A percentile compares a stretch with the other conserved stretches of the same genome.
These are phyloP conservation scores for Lagothrix lagotricha DNA, from an alignment of 2,797 vertebrate genomes.

Conservation along the genomic window DNA sequence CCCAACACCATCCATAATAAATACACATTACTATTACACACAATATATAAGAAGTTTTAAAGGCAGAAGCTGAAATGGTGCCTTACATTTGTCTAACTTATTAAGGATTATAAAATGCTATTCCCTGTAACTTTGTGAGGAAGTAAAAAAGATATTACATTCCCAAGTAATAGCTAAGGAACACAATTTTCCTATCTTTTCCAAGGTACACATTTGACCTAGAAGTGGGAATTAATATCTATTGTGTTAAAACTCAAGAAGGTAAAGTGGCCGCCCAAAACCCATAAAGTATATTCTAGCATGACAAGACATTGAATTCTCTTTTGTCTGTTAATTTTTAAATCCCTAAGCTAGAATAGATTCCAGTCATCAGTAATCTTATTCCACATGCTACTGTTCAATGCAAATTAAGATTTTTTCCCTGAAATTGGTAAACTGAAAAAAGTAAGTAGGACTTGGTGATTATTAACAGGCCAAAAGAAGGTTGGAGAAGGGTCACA, in stretches of 20 bases:
- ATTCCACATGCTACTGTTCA: neutral
- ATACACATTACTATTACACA: neutral
- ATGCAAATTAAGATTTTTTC: neutral
- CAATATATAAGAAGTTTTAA: neutral
- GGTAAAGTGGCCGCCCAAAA: neutral
- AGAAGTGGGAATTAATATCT: constrained; percentile 49
- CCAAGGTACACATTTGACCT: constrained; percentile 7
- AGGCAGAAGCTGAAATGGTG: neutral
- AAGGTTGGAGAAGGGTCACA: neutral
- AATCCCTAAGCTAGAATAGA: neutral
- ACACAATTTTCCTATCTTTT: constrained; percentile 24
- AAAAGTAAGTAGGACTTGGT: neutral
- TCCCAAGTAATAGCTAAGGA: neutral
- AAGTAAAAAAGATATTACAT: neutral
- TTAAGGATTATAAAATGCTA: constrained; percentile 13
- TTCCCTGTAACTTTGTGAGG: neutral
- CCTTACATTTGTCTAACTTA: neutral
- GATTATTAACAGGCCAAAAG: neutral
- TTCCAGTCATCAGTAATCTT: neutral
- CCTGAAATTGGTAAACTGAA: neutral
- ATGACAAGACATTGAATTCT: neutral
- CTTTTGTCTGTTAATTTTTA: constrained; percentile 14
- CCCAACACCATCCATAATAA: neutral
- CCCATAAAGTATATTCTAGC: neutral
- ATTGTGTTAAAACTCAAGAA: constrained; percentile 1